Evolutionary conservation across 2,888 invertebrate species (phyloP).

Genomic region (Antheraea assamensis): DNA sequence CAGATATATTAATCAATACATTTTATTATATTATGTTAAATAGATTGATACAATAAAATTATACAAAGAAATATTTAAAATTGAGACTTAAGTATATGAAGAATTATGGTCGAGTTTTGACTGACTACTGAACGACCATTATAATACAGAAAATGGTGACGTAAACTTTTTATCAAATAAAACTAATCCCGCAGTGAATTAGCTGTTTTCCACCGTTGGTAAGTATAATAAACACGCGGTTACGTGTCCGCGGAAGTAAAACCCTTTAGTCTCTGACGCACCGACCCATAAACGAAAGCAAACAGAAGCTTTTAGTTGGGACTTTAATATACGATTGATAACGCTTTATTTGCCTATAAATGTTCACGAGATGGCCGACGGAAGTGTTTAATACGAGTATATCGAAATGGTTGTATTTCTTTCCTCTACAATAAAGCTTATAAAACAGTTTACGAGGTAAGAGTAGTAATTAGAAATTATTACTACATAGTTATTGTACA

Average conservation of each 20-base stretch:
- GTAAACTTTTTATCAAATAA: constrained; percentile 8
- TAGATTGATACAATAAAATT: too few relatives aligned
- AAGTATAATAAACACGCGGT: neutral
- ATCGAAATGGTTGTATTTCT: neutral
- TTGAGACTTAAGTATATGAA: too few relatives aligned
- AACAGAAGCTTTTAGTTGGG: constrained; percentile 44
- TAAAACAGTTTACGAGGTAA: neutral
- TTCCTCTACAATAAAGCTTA: neutral
- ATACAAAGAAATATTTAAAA: too few relatives aligned
- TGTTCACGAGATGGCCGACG: constrained; percentile 17
- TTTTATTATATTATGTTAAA: too few relatives aligned
- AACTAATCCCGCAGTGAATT: constrained; percentile 5
- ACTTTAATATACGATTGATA: constrained; percentile 36
- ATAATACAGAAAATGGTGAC: too few relatives aligned
- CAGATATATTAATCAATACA: too few relatives aligned
- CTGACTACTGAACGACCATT: too few relatives aligned
- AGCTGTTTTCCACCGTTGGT: constrained; percentile 6
- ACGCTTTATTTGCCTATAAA: constrained; percentile 36
- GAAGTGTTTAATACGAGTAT: constrained; percentile 1
- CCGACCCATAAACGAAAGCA: constrained; percentile 41
- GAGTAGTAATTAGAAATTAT: neutral
- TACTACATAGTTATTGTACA: neutral
- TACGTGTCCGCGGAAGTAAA: constrained; percentile 21
- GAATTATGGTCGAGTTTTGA: too few relatives aligned
- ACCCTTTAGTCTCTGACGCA: constrained; percentile 34